Evolutionary conservation across 37 sponge, comb jelly and placozoan genomes (phyloP), one percentile per base, ranked within the genome.

Genomic region (Chondrosia reniformis): DNA sequence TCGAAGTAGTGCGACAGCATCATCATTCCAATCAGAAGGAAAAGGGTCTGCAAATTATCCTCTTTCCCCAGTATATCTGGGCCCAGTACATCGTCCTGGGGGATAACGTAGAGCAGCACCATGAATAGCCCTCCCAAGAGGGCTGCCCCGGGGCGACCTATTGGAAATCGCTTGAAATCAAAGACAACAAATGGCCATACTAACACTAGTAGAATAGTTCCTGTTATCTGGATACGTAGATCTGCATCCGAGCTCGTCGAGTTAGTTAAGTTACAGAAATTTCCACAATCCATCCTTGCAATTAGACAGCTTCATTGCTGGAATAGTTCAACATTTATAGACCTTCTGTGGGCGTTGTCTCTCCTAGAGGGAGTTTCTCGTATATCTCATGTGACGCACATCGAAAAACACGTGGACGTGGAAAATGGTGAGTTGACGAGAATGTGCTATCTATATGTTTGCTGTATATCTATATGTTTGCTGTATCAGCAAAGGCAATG

Each of bases 11-110:
- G 86, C 2, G 89, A 86, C 46, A 93, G 65, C 76, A 93, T 76
- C 94, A 93, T 93, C 94, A 93, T 93, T 2, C 94, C 94, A 5
- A 93, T 76, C 55, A 93, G 80, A 41, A 93, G 83, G 45, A 83
- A 93, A 2, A 93, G 85, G 1, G 94, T 93, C 69, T 86, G 84
- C 54, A 93, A 76, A 45, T 89, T 83, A 15, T 63, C 43, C 31
- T 77, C 84, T 28, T 75, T 75, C 30, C 84, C 76, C 17, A 93
- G 71, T 25, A 83, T 76, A n/a, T n/a, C n/a, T n/a, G n/a, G n/a
- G 27, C 27, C 27, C 65, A 83, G 89, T 49, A 86, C 90, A 2
- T 89, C 89, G 5, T 46, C 54, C 69, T 93, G 94, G 0, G 81
- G 54, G 40, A 89, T 79, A 17, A 89, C 82, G 34, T 63, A 19